These are phyloP conservation scores for Onychomys torridus DNA, from an alignment of 2,797 vertebrate species.

Conservation along the genomic window DNA sequence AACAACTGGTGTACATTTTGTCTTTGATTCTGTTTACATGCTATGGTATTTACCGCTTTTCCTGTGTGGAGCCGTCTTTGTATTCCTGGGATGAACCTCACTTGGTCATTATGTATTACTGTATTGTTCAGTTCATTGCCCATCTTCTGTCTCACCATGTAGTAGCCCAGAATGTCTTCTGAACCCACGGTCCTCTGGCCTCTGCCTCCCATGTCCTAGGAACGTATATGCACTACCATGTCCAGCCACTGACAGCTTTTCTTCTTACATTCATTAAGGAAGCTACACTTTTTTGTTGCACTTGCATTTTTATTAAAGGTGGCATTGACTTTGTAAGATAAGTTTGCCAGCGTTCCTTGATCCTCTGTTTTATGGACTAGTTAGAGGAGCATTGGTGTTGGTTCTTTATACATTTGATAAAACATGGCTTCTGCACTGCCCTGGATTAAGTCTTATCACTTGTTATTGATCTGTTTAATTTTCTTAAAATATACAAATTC, in stretches of 20 bases:
- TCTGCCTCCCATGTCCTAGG: background rate
- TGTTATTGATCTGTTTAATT: background rate
- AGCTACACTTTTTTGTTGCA: background rate
- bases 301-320: background rate
- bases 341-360: background rate
- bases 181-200: background rate
- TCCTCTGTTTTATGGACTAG: background rate
- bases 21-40: too few relatives aligned
- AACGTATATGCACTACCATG: background rate
- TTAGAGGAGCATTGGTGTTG: too few relatives aligned
- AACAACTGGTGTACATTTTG: too few relatives aligned
- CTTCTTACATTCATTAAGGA: background rate
- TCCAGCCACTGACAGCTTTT: too few relatives aligned
- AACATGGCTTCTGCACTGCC: background rate
- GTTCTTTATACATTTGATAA: background rate
- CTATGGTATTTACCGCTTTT: background rate
- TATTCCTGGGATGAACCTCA: background rate
- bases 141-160: too few relatives aligned
- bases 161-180: background rate
- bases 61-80: background rate
- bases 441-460: background rate
- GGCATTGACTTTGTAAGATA: background rate
- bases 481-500: background rate
- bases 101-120: background rate
- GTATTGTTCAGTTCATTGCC: background rate